These are phyloP conservation scores for Eulithis testata DNA, from an alignment of 2,888 invertebrate species.

Conservation along the genomic window DNA sequence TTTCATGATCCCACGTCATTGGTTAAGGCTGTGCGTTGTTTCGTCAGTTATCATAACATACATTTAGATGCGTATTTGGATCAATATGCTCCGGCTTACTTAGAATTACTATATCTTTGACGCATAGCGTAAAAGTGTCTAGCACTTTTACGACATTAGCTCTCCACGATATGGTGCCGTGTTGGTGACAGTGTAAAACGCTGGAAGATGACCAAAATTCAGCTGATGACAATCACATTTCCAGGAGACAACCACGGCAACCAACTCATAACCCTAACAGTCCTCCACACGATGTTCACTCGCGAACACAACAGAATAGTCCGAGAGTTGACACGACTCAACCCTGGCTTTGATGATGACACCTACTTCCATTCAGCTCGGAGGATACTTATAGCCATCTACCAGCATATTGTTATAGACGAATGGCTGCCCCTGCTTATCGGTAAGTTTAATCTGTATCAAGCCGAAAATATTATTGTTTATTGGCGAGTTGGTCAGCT, in stretches of 20 bases:
- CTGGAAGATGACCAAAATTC: background rate
- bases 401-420: slow-evolving; percentile 91
- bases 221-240: background rate
- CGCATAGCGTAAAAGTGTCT: no score
- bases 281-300: slow-evolving; percentile 89
- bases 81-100: no score
- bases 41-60: no score
- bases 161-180: no score
- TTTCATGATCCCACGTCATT: no score
- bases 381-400: slow-evolving; percentile 89
- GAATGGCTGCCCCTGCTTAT: slow-evolving; percentile 92
- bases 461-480: no score
- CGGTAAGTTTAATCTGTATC: slow-evolving; percentile 72
- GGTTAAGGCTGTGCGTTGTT: no score
- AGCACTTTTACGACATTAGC: no score
- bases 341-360: slow-evolving; percentile 91
- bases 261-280: slow-evolving; percentile 90
- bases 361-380: slow-evolving; percentile 89
- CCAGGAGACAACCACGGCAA: slow-evolving; percentile 91
- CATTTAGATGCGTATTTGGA: no score
- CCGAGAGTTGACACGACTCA: slow-evolving; percentile 83
- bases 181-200: no score
- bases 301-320: slow-evolving; percentile 93
- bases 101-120: no score
- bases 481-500: no score